Base-by-base conservation (phyloP, 1,140 invertebrate genomes). In the Coenobita brevimanus region DNA sequence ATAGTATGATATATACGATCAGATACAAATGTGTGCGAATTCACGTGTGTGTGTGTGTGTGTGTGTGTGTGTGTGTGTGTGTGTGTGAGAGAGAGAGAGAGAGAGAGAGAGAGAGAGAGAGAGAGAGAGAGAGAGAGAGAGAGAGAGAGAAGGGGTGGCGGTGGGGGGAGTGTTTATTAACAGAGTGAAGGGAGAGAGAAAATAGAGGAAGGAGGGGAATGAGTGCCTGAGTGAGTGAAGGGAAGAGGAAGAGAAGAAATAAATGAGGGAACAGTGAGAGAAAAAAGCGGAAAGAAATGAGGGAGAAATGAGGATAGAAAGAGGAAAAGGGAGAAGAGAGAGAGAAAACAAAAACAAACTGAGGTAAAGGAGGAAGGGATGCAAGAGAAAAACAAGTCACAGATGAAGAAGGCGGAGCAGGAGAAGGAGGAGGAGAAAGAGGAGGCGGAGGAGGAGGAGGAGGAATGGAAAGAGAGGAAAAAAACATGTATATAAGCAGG, bases 41-140 rank as follows among this genome's bases (percentile, higher is more conserved):
- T 33, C 4, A 60, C 36, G 4, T 10, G 4, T n/a, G 3, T 57
- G 60, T 79, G 69, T 75, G 36, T 75, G 71, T 75, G 30, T 41
- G 3, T 75, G 36, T 75, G 36, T 75, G 30, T 75, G 30, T 38
- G 71, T 21, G 71, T 75, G 30, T 38, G 71, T 75, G 30, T 73
- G 4, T 73, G 69, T 4, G 13, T 60, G n/a, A 17, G 15, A 46
- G 36, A 38, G 71, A 8, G 30, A 43, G 71, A 43, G 6, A n/a
- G 30, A 41, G 38, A n/a, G 30, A 24, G 6, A 36, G 15, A 43
- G 24, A 36, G 24, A 27, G 38, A 0, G 71, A 38, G 71, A 43
- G 13, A 43, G 71, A 38, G 33, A 27, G 38, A 1, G 24, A 38
- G 38, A 43, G 38, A 43, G 76, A 57, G 24, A 33, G 24, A 38